Conservation (phyloP, 2,797 vertebrate genomes). For the Psittacula echo region DNA sequence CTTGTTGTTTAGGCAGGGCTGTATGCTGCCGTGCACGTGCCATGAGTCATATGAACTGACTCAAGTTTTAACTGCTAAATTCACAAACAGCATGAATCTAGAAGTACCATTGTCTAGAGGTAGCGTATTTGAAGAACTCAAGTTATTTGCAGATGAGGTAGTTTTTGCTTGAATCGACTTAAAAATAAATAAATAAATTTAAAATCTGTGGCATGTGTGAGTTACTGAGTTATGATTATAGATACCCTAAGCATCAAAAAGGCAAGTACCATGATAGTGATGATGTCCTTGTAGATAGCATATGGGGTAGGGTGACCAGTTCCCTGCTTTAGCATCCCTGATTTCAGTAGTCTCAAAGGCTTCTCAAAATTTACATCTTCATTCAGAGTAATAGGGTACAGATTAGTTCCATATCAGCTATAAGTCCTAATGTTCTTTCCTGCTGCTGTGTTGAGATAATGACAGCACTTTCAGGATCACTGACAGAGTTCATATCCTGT, state of each 20-base stretch:
- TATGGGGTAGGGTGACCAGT: neutral
- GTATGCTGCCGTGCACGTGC: rapidly evolving
- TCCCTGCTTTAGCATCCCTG: neutral
- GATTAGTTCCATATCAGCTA: conserved; percentile 2
- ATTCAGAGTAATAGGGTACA: neutral
- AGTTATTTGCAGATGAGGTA: neutral
- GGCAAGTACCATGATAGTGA: neutral
- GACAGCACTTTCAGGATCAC: conserved; percentile 9
- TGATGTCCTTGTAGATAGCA: neutral
- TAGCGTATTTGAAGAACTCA: neutral
- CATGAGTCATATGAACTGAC: rapidly evolving
- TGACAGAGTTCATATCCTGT: conserved; percentile 12
- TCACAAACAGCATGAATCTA: neutral
- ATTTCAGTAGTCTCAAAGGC: neutral
- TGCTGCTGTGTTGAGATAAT: neutral
- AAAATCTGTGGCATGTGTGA: neutral
- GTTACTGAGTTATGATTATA: neutral
- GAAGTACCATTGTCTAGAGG: neutral
- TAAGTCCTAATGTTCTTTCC: neutral
- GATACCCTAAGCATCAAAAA: neutral
- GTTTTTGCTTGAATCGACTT: neutral
- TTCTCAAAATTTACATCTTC: conserved; percentile 28
- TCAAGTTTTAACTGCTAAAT: neutral
- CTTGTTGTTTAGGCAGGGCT: neutral
- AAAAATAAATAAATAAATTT: neutral